Evolutionary conservation across 30 jellyfish, hydroid and myxozoan species (phyloP), one percentile per base, ranked within the genome.

Genomic region (Nemopilema nomurai): DNA sequence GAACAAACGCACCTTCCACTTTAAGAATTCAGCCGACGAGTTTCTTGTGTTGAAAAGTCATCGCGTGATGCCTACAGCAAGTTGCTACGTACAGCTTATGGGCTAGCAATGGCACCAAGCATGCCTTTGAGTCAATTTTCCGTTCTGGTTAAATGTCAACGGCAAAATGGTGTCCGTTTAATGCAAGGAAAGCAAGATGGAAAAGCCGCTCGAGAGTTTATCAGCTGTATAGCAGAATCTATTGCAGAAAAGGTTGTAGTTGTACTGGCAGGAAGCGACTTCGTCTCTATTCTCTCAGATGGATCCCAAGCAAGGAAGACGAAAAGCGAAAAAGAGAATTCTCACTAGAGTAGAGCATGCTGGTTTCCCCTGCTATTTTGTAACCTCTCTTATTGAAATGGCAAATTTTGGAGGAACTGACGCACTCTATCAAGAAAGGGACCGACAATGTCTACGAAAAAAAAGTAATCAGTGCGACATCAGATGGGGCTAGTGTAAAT

Each of bases 251-350:
- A 79, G 49, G 8, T 27, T 79, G 89, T 83, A 24, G 89, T 64
- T 8, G 49, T 79, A 20, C 53, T 79, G 29, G 80, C 89, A 9
- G 57, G 57, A 41, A 41, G 57, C 57, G 57, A 41, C 57, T 41
- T 41, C 57, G 67, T 82, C 49, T 53, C 95, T 23, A 28, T 77
- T 18, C 92, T 86, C 20, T 53, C 87, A 8, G 85, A 86, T 74
- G 85, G 91, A 19, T 0, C 62, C 19, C 95, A 86, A 51, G 92
- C 95, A 20, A 77, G 95, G 51, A 86, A 86, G 66, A 86, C 95
- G 21, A 27, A 33, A 51, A 69, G 52, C 62, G 92, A 86, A 41
- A 77, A 86, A 63, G 92, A 86, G 77, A 18, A 83, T 86, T 19
- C 95, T 77, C 9, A 76, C 52, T 22, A 19, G 91, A 4, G 33